phyloP scores from a whole-genome alignment of 2,888 invertebrate species.

The Clusia tigrina region DNA sequence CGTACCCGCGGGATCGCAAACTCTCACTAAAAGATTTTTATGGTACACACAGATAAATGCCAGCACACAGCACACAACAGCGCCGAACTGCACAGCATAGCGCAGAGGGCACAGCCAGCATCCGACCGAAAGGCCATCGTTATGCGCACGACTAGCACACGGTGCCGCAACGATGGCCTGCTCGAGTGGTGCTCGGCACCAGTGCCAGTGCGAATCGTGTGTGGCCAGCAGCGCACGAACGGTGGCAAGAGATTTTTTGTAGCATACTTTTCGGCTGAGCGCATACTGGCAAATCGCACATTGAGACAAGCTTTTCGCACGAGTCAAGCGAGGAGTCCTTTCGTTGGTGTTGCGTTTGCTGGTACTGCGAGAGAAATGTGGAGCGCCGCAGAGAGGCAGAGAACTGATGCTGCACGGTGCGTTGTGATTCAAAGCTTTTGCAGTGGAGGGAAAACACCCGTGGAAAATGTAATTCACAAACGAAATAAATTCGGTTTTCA shows the following conservation, averaged over 20 bases:
- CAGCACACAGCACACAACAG: slow-evolving; percentile 12
- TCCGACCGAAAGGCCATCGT: slow-evolving; percentile 36
- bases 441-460: too few species aligned
- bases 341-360: too few species aligned
- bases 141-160: slow-evolving; percentile 17
- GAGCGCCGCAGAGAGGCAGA: too few species aligned
- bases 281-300: not conserved
- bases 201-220: not conserved
- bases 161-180: not conserved
- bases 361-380: too few species aligned
- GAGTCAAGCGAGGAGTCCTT: too few species aligned
- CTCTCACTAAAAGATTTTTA: slow-evolving; percentile 65
- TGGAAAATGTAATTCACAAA: too few species aligned
- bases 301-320: too few species aligned
- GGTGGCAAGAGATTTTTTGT: not conserved
- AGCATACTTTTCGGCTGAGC: not conserved
- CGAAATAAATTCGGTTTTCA: too few species aligned
- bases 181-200: not conserved
- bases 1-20: slow-evolving; percentile 65
- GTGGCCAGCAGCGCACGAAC: not conserved
- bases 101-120: slow-evolving; percentile 35
- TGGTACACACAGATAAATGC: slow-evolving; percentile 56
- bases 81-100: not conserved
- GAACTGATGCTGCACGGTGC: too few species aligned
- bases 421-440: too few species aligned